phyloP scores from a whole-genome alignment of 1,140 invertebrate species.

The Hylyphantes graminicola region DNA sequence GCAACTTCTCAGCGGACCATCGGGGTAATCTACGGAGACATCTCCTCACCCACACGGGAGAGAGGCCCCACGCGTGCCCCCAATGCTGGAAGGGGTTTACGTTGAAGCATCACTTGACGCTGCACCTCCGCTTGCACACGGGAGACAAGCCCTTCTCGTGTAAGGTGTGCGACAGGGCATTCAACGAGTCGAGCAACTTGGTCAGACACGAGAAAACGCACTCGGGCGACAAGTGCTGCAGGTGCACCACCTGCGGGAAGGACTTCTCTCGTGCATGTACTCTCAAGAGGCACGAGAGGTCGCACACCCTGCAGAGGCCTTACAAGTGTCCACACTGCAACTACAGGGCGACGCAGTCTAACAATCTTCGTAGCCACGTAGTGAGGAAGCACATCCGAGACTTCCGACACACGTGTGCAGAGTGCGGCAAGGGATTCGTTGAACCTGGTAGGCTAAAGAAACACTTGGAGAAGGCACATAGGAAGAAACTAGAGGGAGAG shows the following conservation, averaged over 20 bases:
- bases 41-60: constrained; percentile 54
- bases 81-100: constrained; percentile 55
- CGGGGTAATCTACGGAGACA: constrained; percentile 6
- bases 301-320: background rate
- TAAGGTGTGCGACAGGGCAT: constrained; percentile 62
- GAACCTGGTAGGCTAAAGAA: background rate
- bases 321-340: background rate
- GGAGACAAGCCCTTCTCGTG: constrained; percentile 65
- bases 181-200: constrained; percentile 68
- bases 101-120: constrained; percentile 67
- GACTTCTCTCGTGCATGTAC: constrained; percentile 67
- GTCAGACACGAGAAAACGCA: constrained; percentile 67
- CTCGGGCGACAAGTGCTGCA: constrained; percentile 68
- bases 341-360: background rate
- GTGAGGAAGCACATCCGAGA: background rate
- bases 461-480: background rate
- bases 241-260: constrained; percentile 66
- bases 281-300: constrained; percentile 65
- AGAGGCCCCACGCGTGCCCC: constrained; percentile 51
- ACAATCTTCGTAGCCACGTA: background rate
- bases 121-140: constrained; percentile 6
- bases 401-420: background rate
- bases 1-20: constrained; percentile 1
- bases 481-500: too few species aligned
- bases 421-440: background rate